These are phyloP conservation scores for Nematostella vectensis DNA, from an alignment of 92 coral and sea anemone genomes.

Conservation along the genomic window DNA sequence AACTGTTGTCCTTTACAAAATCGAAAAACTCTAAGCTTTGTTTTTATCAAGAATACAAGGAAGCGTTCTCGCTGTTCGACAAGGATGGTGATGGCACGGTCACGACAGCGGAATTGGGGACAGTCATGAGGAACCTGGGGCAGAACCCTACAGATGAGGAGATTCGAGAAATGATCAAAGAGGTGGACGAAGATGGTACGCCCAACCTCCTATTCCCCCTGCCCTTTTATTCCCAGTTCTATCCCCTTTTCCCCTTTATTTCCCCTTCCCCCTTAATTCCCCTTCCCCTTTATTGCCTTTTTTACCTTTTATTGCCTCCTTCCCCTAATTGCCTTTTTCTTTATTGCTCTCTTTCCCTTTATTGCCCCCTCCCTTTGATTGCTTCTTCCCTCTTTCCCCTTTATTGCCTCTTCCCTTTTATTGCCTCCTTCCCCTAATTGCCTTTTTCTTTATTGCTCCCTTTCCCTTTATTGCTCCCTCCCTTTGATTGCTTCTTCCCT, in stretches of 20 bases:
- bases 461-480: background rate
- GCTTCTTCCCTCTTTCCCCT: background rate
- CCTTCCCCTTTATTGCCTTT: background rate
- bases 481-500: background rate
- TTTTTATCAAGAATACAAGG: too few species aligned
- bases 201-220: background rate
- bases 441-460: background rate
- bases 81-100: too few species aligned
- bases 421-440: background rate
- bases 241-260: background rate
- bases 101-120: too few species aligned
- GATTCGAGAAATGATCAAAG: constrained; percentile 39
- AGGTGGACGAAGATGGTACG: constrained; percentile 45
- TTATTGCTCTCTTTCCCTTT: background rate
- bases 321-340: background rate
- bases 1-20: too few species aligned
- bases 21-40: too few species aligned
- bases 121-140: constrained; percentile 43
- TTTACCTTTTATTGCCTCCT: background rate
- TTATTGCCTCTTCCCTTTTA: background rate
- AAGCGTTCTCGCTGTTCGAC: too few species aligned
- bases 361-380: background rate
- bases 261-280: background rate
- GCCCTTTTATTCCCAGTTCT: background rate
- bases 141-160: constrained; percentile 45